Evolutionary conservation across 2,113 vertebrate species (phyloP).

Genomic region (Cettia cetti): DNA sequence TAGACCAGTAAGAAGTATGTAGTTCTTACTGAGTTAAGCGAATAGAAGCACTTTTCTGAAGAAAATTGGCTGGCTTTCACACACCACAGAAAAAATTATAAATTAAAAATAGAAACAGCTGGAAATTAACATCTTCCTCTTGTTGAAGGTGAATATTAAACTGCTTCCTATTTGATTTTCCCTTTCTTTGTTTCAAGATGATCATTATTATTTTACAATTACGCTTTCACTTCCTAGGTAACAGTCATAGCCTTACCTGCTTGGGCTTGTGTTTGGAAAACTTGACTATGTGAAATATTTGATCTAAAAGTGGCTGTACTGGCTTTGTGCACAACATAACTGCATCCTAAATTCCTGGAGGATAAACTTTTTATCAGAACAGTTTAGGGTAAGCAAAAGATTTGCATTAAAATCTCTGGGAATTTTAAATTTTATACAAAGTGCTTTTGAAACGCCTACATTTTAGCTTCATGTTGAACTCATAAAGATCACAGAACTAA

Average conservation of each 20-base stretch:
- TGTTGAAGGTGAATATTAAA: conserved; percentile 21
- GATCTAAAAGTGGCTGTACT: background rate
- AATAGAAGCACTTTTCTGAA: conserved; percentile 35
- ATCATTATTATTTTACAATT: background rate
- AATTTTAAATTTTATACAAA: background rate
- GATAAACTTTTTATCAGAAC: background rate
- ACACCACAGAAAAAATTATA: conserved; percentile 3
- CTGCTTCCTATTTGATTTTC: background rate
- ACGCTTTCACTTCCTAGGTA: background rate
- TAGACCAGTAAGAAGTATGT: conserved; percentile 23
- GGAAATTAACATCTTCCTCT: conserved; percentile 20
- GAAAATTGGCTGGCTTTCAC: conserved; percentile 44
- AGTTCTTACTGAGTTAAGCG: conserved; percentile 11
- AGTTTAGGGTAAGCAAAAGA: background rate
- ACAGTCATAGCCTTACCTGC: background rate
- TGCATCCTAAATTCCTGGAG: background rate
- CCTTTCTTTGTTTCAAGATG: background rate
- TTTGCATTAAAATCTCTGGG: background rate
- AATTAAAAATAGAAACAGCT: conserved; percentile 57
- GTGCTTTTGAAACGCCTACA: background rate
- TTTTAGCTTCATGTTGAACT: background rate
- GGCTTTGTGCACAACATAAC: background rate
- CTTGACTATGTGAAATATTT: background rate
- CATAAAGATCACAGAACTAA: background rate
- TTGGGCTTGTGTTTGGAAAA: background rate